A percentile compares a stretch with the other conserved stretches of the same genome.
Conservation (phyloP, 2,113 vertebrate species). For the Paracanthobrama guichenoti region DNA sequence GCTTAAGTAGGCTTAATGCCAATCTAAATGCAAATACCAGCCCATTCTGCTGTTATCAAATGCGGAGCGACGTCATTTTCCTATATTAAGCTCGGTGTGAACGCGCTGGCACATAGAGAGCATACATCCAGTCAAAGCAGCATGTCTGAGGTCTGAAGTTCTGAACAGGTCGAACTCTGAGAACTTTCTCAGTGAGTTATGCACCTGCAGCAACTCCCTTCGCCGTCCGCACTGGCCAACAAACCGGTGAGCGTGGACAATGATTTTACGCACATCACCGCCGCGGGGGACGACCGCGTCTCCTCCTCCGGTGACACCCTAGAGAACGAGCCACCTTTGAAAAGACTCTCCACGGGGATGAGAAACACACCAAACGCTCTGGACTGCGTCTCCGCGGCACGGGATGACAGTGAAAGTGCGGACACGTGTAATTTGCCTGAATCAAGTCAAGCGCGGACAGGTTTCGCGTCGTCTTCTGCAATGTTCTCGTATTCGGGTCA, state of each 20-base stretch:
- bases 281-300: slow-evolving; percentile 83
- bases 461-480: slow-evolving; percentile 78
- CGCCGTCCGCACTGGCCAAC: slow-evolving; percentile 85
- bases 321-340: slow-evolving; percentile 86
- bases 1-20: no score
- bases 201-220: slow-evolving; percentile 86
- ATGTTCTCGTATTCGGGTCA: slow-evolving; percentile 86
- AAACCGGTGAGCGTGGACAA: slow-evolving; percentile 86
- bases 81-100: slow-evolving; percentile 35
- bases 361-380: slow-evolving; percentile 84
- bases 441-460: slow-evolving; percentile 79
- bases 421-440: slow-evolving; percentile 84
- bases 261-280: slow-evolving; percentile 81
- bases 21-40: slow-evolving; percentile 10
- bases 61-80: slow-evolving; percentile 37
- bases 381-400: slow-evolving; percentile 74
- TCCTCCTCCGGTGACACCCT: slow-evolving; percentile 82
- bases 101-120: background rate
- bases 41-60: background rate
- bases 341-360: slow-evolving; percentile 85
- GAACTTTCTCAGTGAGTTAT: slow-evolving; percentile 77
- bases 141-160: background rate
- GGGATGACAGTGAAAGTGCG: slow-evolving; percentile 85
- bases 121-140: background rate
- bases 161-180: background rate